Base-by-base conservation (phyloP, 1,140 invertebrate species). In the Heliothis virescens region DNA sequence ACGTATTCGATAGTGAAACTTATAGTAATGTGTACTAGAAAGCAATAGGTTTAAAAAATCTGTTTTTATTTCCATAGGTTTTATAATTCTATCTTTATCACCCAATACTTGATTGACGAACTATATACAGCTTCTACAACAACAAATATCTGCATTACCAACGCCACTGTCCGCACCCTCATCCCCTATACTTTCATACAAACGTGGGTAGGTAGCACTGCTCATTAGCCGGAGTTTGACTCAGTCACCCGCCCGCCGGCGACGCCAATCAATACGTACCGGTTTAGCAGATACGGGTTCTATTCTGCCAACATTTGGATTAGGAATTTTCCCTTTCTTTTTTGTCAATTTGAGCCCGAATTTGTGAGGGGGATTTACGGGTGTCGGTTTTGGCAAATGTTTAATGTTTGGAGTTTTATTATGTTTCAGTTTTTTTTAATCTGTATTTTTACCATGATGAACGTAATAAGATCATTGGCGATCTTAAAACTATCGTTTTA, bases 161-260 rank as follows among this genome's bases (percentile, higher is more conserved):
- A 18, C 62, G 34, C 34, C 47, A 18, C 10, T 41, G 63, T 41
- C 63, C 63, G 7, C 41, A 48, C 11, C 41, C 3, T 47, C 15
- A 7, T 21, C 41, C 63, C 41, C 41, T 67, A 21, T 67, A 65
- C n/a, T 15, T 57, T 21, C 5, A 16, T 12, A 65, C n/a, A 65
- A 63, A 65, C 34, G 34, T n/a, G 3, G 60, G 60, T 76, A 76
- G 41, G 21, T 29, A 18, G 59, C 48, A 21, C 65, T 47, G 12
- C 76, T 78, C 76, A 78, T 78, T 78, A 78, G 76, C 53, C 53
- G 26, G 52, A 78, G 76, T 78, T 67, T 78, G 76, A 78, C 69
- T 76, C 74, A 63, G 74, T 76, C 60, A 65, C 74, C 73, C 73
- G 18, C 12, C 73, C 60, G 16, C 12, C 59, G 34, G 47, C 34